Base-by-base conservation (phyloP, 2,888 invertebrate species). In the Lithophane ornitopus region DNA sequence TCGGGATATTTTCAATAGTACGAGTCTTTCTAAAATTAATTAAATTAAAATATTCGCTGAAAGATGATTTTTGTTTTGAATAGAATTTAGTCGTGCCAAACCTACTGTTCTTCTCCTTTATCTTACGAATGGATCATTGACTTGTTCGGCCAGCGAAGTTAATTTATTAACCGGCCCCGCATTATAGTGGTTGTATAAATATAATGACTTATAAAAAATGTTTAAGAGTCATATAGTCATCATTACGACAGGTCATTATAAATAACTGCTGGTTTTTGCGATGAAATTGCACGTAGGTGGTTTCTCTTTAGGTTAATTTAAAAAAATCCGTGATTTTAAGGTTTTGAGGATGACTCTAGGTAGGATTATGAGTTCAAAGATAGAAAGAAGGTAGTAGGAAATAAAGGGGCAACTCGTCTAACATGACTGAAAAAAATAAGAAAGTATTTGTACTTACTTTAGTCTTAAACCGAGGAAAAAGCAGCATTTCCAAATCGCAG, bases 181-280 rank as follows among this genome's bases (percentile, higher is more conserved):
- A 74, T 72, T 87, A 82, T 85, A 76, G 75, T 74, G 68, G 41
- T 67, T 82, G 77, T 85, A 83, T 81, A 87, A 81, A 83, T 82
- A 81, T 85, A 85, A 87, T 81, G 81, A 85, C 75, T 78, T 87
- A 84, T 80, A 85, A 85, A 87, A 85, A 87, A 74, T 66, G 12
- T 79, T 83, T 70, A 78, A 80, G 66, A 77, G 77, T 63, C 66
- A 63, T 74, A 62, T 68, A n/a, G 78, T 74, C 77, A 75, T 84
- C 76, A 73, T 87, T 78, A 82, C 72, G 70, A 75, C 82, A 77
- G 72, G 34, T 73, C 67, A 44, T 81, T 80, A 73, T 84, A 82
- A 84, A 70, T 81, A 85, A 76, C 78, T 72, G 58, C 65, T 72
- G 71, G 56, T 76, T 80, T 81, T 81, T 81, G 70, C 54, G 49